Percentiles rank a stretch among this genome's conserved stretches.
These are phyloP conservation scores for Temnothorax longispinosus DNA, from an alignment of 1,140 invertebrate species.

Conservation along the genomic window DNA sequence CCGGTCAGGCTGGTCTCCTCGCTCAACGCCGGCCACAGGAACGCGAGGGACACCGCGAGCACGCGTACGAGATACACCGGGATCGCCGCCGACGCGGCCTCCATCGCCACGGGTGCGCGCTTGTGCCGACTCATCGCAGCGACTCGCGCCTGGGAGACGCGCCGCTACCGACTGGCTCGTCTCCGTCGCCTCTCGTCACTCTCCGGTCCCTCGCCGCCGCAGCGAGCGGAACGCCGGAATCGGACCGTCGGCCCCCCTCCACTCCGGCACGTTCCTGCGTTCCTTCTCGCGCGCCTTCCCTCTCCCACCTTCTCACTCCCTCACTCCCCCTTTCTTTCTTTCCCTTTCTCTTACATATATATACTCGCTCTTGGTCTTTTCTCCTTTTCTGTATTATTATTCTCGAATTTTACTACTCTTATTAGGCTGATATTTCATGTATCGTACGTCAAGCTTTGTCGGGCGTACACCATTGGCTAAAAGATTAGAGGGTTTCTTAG, in stretches of 20 bases:
- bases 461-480: too few relatives aligned
- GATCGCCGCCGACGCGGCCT: constrained; percentile 18
- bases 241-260: constrained; percentile 56
- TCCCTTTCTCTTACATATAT: not conserved
- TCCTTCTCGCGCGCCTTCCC: too few relatives aligned
- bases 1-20: constrained; percentile 62
- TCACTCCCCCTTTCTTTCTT: not conserved
- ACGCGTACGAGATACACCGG: constrained; percentile 7
- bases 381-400: too few relatives aligned
- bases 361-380: too few relatives aligned
- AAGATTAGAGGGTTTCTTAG: too few relatives aligned
- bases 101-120: not conserved
- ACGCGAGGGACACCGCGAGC: constrained; percentile 10
- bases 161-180: constrained; percentile 77
- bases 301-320: not conserved
- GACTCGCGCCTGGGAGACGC: constrained; percentile 70
- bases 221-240: constrained; percentile 45
- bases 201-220: not conserved
- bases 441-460: too few relatives aligned
- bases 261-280: not conserved
- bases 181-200: not conserved
- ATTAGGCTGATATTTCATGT: too few relatives aligned
- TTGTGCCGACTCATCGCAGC: constrained; percentile 65
- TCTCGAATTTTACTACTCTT: too few relatives aligned
- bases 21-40: constrained; percentile 56